Evolutionary conservation across 53 echinoderm and acorn worm species (phyloP).

Genomic region (Pentamera pediparva): DNA sequence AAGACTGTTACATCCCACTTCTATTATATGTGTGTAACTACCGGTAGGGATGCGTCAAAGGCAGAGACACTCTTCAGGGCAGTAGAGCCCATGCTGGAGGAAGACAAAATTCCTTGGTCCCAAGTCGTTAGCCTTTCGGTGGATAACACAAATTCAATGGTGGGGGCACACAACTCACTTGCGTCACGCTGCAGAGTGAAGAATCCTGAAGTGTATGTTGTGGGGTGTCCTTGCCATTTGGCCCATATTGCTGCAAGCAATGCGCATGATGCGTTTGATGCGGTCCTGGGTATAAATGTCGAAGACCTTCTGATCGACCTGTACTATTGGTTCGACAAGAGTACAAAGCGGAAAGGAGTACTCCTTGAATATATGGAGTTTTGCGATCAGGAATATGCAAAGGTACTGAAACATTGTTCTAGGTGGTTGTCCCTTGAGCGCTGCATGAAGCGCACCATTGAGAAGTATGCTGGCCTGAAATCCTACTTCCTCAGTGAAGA

Average conservation of each 20-base stretch:
- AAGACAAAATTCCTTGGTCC: not conserved
- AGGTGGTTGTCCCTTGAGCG: slow-evolving; percentile 4
- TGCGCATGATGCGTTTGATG: not conserved
- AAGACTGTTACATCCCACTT: not conserved
- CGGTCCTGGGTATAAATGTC: not conserved
- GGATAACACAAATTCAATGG: slow-evolving; percentile 2
- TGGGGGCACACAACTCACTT: not conserved
- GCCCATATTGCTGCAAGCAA: slow-evolving; percentile 8
- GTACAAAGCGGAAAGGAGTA: not conserved
- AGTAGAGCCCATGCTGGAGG: not conserved
- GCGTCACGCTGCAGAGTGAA: not conserved
- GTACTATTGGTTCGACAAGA: not conserved
- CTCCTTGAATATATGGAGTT: not conserved
- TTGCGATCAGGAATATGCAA: not conserved
- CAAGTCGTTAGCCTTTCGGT: not conserved
- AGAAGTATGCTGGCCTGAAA: not conserved
- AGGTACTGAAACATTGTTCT: not conserved
- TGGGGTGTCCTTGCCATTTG: not conserved
- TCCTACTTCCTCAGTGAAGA: not conserved
- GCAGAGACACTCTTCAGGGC: not conserved
- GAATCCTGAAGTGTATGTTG: not conserved
- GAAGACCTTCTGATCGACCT: not conserved
- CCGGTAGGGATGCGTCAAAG: not conserved
- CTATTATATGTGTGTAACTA: not conserved
- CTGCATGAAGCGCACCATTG: not conserved